phyloP scores from a whole-genome alignment of 1,140 invertebrate genomes.

The Pseudomyrmex concolor region DNA sequence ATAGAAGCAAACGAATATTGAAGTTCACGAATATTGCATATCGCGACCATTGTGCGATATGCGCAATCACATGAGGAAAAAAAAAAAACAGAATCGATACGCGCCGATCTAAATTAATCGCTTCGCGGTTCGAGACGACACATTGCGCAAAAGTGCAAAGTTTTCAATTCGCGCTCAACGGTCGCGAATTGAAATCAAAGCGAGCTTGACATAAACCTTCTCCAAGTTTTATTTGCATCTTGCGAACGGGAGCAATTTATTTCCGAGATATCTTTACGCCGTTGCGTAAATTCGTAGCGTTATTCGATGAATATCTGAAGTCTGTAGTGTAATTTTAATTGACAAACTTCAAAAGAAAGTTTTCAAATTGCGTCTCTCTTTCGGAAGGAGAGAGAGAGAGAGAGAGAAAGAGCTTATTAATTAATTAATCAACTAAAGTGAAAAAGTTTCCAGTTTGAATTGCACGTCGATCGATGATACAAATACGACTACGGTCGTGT shows the following conservation, averaged over 20 bases:
- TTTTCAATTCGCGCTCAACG: slow-evolving; percentile 10
- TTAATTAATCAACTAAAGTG: too few relatives aligned
- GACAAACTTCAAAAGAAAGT: too few relatives aligned
- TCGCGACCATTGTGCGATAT: not conserved
- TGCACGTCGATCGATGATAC: not conserved
- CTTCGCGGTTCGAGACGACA: not conserved
- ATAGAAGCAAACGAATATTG: not conserved
- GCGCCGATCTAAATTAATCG: slow-evolving; percentile 25
- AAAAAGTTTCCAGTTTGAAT: slow-evolving; percentile 1
- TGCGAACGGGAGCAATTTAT: not conserved
- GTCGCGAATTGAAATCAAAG: not conserved
- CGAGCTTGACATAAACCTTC: not conserved
- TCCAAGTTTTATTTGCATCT: not conserved
- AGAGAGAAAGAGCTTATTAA: too few relatives aligned
- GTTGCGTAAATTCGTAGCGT: not conserved
- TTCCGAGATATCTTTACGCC: not conserved
- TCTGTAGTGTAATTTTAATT: too few relatives aligned
- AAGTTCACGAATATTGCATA: slow-evolving; percentile 37
- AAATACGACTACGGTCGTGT: not conserved
- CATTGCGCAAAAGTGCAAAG: not conserved
- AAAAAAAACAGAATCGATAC: slow-evolving; percentile 18
- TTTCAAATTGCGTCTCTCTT: too few relatives aligned
- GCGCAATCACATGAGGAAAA: slow-evolving; percentile 14
- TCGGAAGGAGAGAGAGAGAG: too few relatives aligned
- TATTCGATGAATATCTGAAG: not conserved